Percentiles rank a stretch among this genome's conserved stretches.
Evolutionary conservation across 2,797 vertebrate species (phyloP).

Genomic region (Dromococcyx pavoninus): DNA sequence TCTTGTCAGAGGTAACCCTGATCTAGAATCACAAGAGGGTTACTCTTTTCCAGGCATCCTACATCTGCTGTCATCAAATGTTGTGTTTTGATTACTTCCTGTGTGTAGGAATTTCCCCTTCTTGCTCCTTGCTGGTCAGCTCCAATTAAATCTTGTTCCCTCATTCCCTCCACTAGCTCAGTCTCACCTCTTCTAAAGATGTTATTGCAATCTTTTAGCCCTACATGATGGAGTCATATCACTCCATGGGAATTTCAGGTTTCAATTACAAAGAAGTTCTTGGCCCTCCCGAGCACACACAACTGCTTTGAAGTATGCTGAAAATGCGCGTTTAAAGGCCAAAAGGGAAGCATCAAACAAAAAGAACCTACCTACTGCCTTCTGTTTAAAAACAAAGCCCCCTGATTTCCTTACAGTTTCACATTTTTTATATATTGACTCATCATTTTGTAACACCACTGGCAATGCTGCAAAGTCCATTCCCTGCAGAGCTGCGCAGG

Average conservation of each 20-base stretch:
- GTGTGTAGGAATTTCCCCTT: not conserved
- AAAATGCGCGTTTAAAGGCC: not conserved
- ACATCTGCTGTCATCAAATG: not conserved
- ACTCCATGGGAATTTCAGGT: not conserved
- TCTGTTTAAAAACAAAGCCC: not conserved
- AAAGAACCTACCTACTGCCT: not conserved
- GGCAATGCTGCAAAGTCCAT: not conserved
- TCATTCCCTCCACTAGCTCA: not conserved
- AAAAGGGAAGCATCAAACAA: not conserved
- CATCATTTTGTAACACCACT: not conserved
- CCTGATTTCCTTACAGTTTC: not conserved
- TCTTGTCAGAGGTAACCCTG: not conserved
- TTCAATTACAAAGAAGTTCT: not conserved
- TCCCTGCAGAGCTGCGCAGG: not conserved
- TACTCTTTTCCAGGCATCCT: not conserved
- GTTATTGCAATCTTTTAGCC: not conserved
- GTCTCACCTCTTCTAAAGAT: not conserved
- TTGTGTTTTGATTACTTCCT: not conserved
- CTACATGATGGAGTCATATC: not conserved
- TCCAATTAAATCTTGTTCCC: not conserved
- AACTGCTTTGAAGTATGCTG: not conserved
- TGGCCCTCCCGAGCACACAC: not conserved
- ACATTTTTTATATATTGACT: not conserved
- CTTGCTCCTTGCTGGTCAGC: not conserved
- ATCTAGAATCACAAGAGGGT: not conserved